These are phyloP conservation scores for Latrodectus hesperus DNA, from an alignment of 2,888 invertebrate genomes.

Conservation along the genomic window DNA sequence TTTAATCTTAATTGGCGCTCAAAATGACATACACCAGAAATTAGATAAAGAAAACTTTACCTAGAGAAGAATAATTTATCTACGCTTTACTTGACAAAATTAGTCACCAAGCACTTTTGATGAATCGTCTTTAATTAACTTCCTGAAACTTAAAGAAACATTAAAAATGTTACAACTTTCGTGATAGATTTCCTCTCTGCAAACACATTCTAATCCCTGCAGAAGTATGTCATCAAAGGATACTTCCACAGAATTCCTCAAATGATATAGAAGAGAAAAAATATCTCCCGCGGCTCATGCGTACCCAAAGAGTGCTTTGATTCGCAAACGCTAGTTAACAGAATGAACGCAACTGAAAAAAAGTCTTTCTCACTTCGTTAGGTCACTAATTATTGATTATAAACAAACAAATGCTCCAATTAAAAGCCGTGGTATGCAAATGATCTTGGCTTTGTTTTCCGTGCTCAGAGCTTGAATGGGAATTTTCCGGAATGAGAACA, in stretches of 20 bases:
- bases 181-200: not conserved
- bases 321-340: no score
- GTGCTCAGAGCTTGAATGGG: slow-evolving; percentile 36
- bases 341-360: no score
- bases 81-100: no score
- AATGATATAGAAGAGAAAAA: not conserved
- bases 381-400: slow-evolving; percentile 64
- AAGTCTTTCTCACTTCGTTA: slow-evolving; percentile 25
- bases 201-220: not conserved
- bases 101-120: no score
- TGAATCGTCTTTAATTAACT: no score
- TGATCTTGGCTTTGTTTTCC: slow-evolving; percentile 43
- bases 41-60: no score
- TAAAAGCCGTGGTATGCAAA: slow-evolving; percentile 54
- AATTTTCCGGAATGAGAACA: slow-evolving; percentile 1
- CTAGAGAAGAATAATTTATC: no score
- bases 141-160: not conserved
- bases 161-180: not conserved
- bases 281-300: not conserved
- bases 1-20: no score
- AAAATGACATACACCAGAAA: no score
- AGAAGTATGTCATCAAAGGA: not conserved
- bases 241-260: not conserved
- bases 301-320: no score
- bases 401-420: slow-evolving; percentile 64